phyloP scores from a whole-genome alignment of 2,888 invertebrate species.

The Sesia apiformis region DNA sequence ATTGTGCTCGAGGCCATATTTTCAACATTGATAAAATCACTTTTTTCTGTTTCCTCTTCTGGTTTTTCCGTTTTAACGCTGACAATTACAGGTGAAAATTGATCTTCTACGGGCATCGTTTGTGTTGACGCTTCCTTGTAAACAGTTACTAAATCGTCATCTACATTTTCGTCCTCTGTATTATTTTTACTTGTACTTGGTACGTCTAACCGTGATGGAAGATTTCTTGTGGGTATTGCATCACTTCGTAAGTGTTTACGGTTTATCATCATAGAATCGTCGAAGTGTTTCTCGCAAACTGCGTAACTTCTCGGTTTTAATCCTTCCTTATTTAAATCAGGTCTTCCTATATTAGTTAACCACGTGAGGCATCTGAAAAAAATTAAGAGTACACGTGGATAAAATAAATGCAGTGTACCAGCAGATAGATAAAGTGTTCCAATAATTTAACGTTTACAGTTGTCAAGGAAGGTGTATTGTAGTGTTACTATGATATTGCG shows the following conservation, averaged over 20 bases:
- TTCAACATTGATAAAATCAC: neutral
- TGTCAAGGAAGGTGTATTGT: too few species aligned
- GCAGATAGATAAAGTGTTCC: too few species aligned
- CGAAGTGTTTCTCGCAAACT: neutral
- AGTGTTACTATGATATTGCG: too few species aligned
- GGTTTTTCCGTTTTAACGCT: neutral
- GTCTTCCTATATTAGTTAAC: neutral
- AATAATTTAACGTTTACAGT: too few species aligned
- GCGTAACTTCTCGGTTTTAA: neutral
- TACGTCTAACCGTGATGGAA: too few species aligned
- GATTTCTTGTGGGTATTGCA: too few species aligned
- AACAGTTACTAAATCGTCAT: neutral
- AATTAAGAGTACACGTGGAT: neutral
- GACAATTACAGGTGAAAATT: neutral
- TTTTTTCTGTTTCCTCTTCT: neutral
- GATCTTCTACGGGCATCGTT: neutral
- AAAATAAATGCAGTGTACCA: too few species aligned
- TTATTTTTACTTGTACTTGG: neutral
- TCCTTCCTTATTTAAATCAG: neutral
- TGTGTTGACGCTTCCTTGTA: neutral
- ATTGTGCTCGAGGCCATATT: too few species aligned
- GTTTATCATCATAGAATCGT: neutral
- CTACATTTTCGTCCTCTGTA: neutral
- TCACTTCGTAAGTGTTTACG: too few species aligned
- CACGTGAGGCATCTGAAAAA: neutral